Base-by-base conservation (phyloP, 2,113 vertebrate species). In the Brevimyrus niger region DNA sequence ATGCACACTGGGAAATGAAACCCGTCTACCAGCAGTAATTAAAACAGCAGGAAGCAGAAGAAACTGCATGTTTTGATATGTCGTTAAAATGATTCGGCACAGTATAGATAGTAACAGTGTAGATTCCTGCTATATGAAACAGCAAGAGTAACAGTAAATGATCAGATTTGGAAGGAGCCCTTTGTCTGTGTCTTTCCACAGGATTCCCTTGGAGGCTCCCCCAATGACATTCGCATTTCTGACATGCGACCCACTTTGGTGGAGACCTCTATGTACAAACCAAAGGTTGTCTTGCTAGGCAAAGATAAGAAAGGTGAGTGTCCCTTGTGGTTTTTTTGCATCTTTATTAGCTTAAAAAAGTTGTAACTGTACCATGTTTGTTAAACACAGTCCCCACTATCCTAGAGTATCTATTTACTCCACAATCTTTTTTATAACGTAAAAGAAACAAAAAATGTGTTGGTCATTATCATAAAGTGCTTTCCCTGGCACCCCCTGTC, bases 251-350 rank as follows among this genome's bases (percentile, higher is more conserved):
- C 98, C 35, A 99, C 98, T 91, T 96, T 99, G 94, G 97, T 98
- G 89, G 98, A 99, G 94, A 97, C 97, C 31, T 96, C 98, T 6
- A 96, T 99, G 94, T 99, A 99, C 95, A 98, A 98, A 91, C 98
- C 98, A 92, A 99, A 99, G 94, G 98, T 99, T 93, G 97, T 99
- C 90, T 95, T 99, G 88, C 96, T 99, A 94, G 97, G 97, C 92
- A 99, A 99, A 94, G 98, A 99, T 90, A 99, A 99, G 95, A 99
- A 99, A 98, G 98, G 98, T 99, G 96, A 91, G 89, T 88, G 44
- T 9, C 42, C n/a, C n/a, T 19, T 84, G 42, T 21, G 21, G 23
- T 3, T 42, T 83, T 31, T 69, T 31, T 31, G 44, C 46, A 27
- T 27, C 10, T 48, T 47, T 47, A 51, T 84, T 48, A 47, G 83